Evolutionary conservation across 2,888 invertebrate species (phyloP), one percentile per base, ranked within the genome.

Genomic region (Coelopa pilipes): DNA sequence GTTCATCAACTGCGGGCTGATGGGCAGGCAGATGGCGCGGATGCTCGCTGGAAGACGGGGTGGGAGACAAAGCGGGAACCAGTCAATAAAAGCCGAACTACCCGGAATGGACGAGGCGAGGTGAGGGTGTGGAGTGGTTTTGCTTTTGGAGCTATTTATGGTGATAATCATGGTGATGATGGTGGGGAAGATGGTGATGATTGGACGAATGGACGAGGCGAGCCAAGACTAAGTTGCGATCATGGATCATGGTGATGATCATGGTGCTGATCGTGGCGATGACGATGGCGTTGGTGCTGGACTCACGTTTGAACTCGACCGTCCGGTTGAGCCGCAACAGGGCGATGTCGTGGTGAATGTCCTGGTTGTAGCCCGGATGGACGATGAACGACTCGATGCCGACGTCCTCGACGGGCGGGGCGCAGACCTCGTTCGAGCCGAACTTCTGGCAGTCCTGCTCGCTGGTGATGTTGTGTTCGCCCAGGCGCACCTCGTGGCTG

Each of bases 381-480:
- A 69, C 13, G 19, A 85, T 55, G 0, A 77, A 53, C 74, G 82
- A 81, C 50, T 82, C 82, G 15, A 84, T 80, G 65, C 75, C 80
- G 21, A 85, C 17, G 69, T 84, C 83, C 74, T 78, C 70, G 0
- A 82, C 82, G 0, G 84, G 81, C 0, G 80, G 81, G 0, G 83
- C 80, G 55, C 85, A 84, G 70, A 81, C 80, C 45, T 77, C 45
- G 9, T 76, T 81, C n/a, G 78, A 77, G 21, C 82, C 80, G 45
- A 78, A 78, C 70, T 78, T 80, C 0, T 78, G 72, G 73, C 84
- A 84, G 57, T 84, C 84, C 50, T 45, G 50, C 1, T 77, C 75
- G 24, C 82, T 81, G 17, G 82, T 83, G 47, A 83, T 83, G 1
- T 79, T 79, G 72, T 83, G 82, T 72, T 84, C 84, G 0, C 85